These are phyloP conservation scores for Notolepis coatsorum DNA, from an alignment of 2,797 vertebrate species.

Conservation along the genomic window DNA sequence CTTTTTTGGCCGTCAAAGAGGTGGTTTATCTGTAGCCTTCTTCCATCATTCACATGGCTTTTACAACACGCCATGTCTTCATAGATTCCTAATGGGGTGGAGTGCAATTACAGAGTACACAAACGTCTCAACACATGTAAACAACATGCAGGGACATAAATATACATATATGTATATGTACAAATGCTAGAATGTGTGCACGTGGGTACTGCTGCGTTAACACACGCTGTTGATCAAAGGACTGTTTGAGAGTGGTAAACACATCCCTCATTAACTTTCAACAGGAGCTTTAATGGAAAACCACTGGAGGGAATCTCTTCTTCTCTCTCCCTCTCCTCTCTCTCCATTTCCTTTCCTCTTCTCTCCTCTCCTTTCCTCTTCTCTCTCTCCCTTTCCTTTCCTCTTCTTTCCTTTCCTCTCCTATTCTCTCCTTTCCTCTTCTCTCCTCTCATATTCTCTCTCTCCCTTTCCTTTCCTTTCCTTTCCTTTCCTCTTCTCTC, in stretches of 20 bases:
- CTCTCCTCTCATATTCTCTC: not conserved
- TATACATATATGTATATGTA: not conserved
- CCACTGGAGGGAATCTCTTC: conserved; percentile 77
- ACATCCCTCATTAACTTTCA: conserved; percentile 76
- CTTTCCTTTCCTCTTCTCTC: not conserved
- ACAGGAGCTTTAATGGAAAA: conserved; percentile 78
- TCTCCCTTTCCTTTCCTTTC: conserved; percentile 11
- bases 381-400: not conserved
- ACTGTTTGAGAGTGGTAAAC: conserved; percentile 64
- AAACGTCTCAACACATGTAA: conserved; percentile 37
- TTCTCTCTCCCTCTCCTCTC: conserved; percentile 38
- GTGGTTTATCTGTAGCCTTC: conserved; percentile 22
- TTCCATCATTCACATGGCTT: conserved; percentile 54
- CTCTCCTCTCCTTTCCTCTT: not conserved
- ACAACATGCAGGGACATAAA: conserved; percentile 26
- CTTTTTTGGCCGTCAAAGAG: too few relatives aligned
- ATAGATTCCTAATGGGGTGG: conserved; percentile 54
- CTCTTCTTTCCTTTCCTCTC: not conserved
- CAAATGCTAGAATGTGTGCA: conserved; percentile 27
- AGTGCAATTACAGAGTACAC: not conserved
- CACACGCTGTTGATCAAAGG: conserved; percentile 72
- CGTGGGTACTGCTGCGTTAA: too few relatives aligned
- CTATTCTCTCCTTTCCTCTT: too few relatives aligned
- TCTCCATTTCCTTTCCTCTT: too few relatives aligned
- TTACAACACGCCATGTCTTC: conserved; percentile 52